Conservation (phyloP, 2,113 vertebrate species). For the Brachyhypopomus occidentalis region DNA sequence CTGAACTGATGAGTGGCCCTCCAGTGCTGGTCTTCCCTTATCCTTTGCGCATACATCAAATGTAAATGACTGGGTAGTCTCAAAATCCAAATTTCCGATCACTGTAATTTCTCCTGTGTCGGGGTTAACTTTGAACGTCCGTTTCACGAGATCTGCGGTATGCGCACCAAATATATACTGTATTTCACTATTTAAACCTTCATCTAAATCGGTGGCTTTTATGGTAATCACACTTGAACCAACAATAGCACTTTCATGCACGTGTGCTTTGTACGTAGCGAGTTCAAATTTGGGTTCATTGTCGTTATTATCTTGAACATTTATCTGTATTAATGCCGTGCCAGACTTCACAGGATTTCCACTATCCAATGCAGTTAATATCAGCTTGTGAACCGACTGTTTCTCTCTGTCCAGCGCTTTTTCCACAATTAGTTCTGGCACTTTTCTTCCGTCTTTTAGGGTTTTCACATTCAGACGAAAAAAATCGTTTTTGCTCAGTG, state of each 20-base stretch:
- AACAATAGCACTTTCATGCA: constrained; percentile 73
- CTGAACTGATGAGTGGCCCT: constrained; percentile 66
- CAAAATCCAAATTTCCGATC: constrained; percentile 58
- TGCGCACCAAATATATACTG: constrained; percentile 62
- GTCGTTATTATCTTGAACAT: constrained; percentile 82
- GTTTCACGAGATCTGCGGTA: constrained; percentile 48
- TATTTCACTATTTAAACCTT: constrained; percentile 67
- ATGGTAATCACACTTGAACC: constrained; percentile 73
- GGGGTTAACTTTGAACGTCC: constrained; percentile 54
- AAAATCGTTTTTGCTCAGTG: constrained; percentile 69
- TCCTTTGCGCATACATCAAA: constrained; percentile 65
- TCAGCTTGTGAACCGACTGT: constrained; percentile 67
- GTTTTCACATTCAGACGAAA: constrained; percentile 74
- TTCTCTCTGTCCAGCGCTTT: constrained; percentile 74
- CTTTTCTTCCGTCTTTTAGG: constrained; percentile 69
- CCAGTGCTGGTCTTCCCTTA: constrained; percentile 68
- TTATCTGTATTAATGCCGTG: constrained; percentile 70
- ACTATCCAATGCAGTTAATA: constrained; percentile 73
- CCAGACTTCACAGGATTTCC: constrained; percentile 75
- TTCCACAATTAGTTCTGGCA: constrained; percentile 73
- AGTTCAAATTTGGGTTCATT: constrained; percentile 81
- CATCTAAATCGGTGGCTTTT: constrained; percentile 72
- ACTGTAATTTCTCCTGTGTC: constrained; percentile 62
- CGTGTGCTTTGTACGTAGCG: constrained; percentile 72
- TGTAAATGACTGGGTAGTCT: constrained; percentile 49